Evolutionary conservation across 2,797 vertebrate species (phyloP), one percentile per base, ranked within the genome.

Genomic region (Eupleurogrammus muticus): DNA sequence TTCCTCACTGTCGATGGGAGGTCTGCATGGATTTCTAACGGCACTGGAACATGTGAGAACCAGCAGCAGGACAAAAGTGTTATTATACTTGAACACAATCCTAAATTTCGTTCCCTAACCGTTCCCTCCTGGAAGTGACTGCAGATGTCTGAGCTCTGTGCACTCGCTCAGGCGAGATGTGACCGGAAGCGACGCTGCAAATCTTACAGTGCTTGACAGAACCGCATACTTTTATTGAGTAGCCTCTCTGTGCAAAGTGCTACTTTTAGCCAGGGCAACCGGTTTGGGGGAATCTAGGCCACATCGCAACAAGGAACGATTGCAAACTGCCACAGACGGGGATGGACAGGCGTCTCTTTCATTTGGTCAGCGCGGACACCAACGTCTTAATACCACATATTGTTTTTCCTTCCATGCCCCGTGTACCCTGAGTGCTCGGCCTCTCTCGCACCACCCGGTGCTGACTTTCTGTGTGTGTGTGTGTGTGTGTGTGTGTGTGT

Each of bases 271-370:
- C 47, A 32, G 12, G 1, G 13, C 54, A 47, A 14, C 42, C 62
- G 59, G 54, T 77, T 81, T 42, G 1, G 36, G 32, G 52, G 28
- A 28, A 66, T 81, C 55, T 82, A 66, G 75, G 69, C 69, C 69
- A 77, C 48, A 63, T 73, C 62, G 65, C 70, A 79, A 58, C 14
- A 49, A 68, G 44, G 51, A 49, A 63, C 58, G 62, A 73, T n/a
- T n/a, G 19, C 32, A 57, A 70, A 46, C 49, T 56, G 55, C 11
- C 3, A 70, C 57, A 73, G 77, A 70, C 53, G 47, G 64, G n/a
- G 53, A 54, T 6, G 1, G 52, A 76, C 67, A 71, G 58, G 58
- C 35, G 58, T 66, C n/a, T 54, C 73, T 76, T 81, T 77, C 36
- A 80, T 65, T 57, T 60, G 34, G 65, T 32, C 63, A 48, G 32